Conservation (phyloP, 2,113 vertebrate species). For the Pelobates fuscus region DNA sequence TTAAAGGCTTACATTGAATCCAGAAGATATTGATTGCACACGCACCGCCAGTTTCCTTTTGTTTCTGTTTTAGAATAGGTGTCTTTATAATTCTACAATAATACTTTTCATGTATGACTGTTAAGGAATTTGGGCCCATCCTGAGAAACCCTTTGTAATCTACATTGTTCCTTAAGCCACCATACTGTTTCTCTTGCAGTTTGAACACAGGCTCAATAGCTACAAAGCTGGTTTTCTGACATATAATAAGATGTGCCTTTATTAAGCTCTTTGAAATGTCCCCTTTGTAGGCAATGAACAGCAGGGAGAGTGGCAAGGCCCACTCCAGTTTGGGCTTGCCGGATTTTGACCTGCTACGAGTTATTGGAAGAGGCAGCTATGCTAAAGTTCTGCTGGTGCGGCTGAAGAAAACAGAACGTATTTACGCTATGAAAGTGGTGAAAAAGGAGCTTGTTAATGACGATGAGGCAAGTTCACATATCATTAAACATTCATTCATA, state of each 20-base stretch:
- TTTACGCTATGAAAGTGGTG: conserved; percentile 99
- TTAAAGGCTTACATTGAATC: not conserved
- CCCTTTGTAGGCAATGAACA: conserved; percentile 82
- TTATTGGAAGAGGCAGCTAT: conserved; percentile 97
- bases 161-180: not conserved
- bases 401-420: conserved; percentile 94
- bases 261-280: conserved; percentile 6
- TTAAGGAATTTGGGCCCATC: conserved; percentile 5
- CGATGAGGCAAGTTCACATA: conserved; percentile 81
- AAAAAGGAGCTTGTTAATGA: conserved; percentile 99
- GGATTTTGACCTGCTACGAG: conserved; percentile 93
- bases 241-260: not conserved
- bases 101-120: not conserved
- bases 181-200: not conserved
- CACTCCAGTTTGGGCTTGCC: conserved; percentile 90
- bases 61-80: not conserved
- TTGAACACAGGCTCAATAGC: conserved; percentile 11
- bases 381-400: conserved; percentile 95
- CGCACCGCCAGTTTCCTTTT: not conserved
- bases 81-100: conserved; percentile 6
- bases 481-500: not conserved
- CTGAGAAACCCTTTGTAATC: conserved; percentile 1
- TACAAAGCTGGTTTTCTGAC: conserved; percentile 17
- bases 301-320: conserved; percentile 88
- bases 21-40: not conserved